phyloP scores from a whole-genome alignment of 2,113 vertebrate species.

The Cariama cristata region DNA sequence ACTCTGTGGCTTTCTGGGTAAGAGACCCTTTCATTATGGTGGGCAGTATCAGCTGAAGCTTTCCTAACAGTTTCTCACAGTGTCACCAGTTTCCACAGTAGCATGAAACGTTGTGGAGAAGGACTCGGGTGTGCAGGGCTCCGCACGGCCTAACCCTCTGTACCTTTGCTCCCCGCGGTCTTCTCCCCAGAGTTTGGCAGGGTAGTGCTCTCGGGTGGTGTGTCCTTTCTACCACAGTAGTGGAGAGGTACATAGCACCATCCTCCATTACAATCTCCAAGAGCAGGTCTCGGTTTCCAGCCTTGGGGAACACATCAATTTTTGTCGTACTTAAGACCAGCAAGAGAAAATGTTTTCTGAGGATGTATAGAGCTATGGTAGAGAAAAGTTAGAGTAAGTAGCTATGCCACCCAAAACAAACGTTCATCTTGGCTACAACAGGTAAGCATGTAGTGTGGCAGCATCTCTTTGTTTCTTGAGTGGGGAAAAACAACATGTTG shows the following conservation, averaged over 20 bases:
- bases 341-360: background rate
- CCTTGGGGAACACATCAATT: background rate
- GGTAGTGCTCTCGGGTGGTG: background rate
- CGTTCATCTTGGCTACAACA: background rate
- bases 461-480: background rate
- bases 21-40: background rate
- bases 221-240: background rate
- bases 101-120: background rate
- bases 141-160: background rate
- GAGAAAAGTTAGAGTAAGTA: background rate
- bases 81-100: background rate
- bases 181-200: background rate
- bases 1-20: background rate
- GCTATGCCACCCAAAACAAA: background rate
- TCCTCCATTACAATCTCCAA: background rate
- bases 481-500: background rate
- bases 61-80: background rate
- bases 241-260: background rate
- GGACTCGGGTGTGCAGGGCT: rapidly evolving
- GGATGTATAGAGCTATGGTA: background rate
- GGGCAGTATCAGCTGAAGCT: background rate
- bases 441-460: background rate
- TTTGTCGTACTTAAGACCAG: background rate
- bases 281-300: background rate
- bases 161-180: background rate